phyloP scores from a whole-genome alignment of 2,797 vertebrate species.

The Dermochelys coriacea region DNA sequence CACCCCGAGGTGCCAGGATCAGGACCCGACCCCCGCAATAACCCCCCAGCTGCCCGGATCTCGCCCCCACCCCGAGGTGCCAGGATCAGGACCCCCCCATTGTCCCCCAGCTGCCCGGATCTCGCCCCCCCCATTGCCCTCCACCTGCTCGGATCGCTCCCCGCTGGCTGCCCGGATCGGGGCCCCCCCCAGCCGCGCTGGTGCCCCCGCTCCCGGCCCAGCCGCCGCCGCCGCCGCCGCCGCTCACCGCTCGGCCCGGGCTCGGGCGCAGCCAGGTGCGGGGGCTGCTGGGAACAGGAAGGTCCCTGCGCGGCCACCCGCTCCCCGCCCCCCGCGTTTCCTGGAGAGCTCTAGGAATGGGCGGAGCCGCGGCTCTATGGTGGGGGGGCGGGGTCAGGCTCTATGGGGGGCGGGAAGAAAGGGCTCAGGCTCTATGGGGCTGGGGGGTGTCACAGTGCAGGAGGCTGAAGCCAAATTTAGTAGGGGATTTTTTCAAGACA shows the following conservation, averaged over 20 bases:
- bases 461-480: too few relatives aligned
- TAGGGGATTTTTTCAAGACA: too few relatives aligned
- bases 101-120: neutral
- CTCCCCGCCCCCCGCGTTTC: neutral
- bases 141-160: neutral
- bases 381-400: neutral
- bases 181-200: neutral
- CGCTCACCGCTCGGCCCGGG: neutral
- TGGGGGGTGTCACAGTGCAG: too few relatives aligned
- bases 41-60: too few relatives aligned
- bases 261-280: neutral
- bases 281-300: slow-evolving; percentile 49
- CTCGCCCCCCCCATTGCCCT: neutral
- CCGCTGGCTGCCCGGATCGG: neutral
- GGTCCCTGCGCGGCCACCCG: slow-evolving; percentile 14
- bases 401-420: too few relatives aligned
- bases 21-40: too few relatives aligned
- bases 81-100: too few relatives aligned
- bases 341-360: slow-evolving; percentile 25
- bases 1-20: too few relatives aligned
- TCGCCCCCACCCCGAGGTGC: neutral
- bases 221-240: too few relatives aligned
- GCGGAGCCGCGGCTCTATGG: neutral
- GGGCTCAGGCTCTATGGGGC: too few relatives aligned
- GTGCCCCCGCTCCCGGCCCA: neutral